phyloP scores from a whole-genome alignment of 1,140 invertebrate genomes.

The Zaprionus davidi region DNA sequence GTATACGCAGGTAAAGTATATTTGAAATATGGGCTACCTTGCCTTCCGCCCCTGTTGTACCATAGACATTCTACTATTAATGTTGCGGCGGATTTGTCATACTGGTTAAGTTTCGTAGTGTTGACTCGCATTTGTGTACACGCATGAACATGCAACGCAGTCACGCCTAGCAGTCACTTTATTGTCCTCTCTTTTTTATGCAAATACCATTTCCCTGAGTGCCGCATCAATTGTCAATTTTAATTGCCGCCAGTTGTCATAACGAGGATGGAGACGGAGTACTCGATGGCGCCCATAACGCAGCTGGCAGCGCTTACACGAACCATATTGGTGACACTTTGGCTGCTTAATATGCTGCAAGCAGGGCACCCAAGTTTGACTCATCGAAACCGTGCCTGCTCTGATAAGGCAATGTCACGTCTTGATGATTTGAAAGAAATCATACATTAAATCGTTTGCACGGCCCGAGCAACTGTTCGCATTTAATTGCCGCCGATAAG shows the following conservation, averaged over 20 bases:
- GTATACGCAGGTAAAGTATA: not conserved
- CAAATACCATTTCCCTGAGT: conserved; percentile 23
- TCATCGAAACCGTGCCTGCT: conserved; percentile 55
- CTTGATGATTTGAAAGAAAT: conserved; percentile 77
- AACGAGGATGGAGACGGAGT: conserved; percentile 42
- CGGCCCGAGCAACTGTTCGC: conserved; percentile 38
- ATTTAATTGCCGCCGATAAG: conserved; percentile 79
- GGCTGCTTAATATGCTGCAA: conserved; percentile 69
- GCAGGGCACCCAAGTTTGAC: conserved; percentile 62
- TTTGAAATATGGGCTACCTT: not conserved
- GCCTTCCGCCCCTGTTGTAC: too few relatives aligned
- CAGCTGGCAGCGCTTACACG: conserved; percentile 15
- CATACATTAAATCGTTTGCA: conserved; percentile 74
- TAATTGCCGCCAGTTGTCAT: conserved; percentile 78
- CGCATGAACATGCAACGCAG: not conserved
- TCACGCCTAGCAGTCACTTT: not conserved
- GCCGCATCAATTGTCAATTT: conserved; percentile 75
- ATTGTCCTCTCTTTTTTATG: not conserved
- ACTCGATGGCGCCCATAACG: conserved; percentile 62
- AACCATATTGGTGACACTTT: conserved; percentile 44
- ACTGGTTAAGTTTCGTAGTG: not conserved
- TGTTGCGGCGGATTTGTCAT: too few relatives aligned
- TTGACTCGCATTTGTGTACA: not conserved
- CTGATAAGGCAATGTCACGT: conserved; percentile 68
- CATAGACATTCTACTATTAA: too few relatives aligned